These are phyloP conservation scores for Zaprionus taronus DNA, from an alignment of 1,140 invertebrate genomes.

Conservation along the genomic window DNA sequence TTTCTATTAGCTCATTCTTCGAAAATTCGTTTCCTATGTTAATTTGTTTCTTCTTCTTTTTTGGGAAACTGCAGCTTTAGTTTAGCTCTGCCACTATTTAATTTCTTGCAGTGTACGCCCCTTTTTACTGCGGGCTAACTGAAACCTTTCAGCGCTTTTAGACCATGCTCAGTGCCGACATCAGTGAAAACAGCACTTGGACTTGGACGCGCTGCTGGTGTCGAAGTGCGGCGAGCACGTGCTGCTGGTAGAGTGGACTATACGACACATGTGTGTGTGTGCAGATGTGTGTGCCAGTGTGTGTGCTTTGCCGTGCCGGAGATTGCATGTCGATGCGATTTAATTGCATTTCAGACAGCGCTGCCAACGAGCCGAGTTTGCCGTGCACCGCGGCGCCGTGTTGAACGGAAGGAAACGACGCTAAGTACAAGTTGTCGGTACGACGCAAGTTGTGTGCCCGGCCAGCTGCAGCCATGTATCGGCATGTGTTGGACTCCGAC, in stretches of 20 bases:
- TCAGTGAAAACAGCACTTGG: constrained; percentile 22
- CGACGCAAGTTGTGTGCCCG: not conserved
- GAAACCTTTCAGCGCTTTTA: constrained; percentile 71
- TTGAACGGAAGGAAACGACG: constrained; percentile 70
- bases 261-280: constrained; percentile 16
- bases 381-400: constrained; percentile 51
- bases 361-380: constrained; percentile 67
- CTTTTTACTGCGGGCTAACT: constrained; percentile 52
- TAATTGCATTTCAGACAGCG: constrained; percentile 79
- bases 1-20: not conserved
- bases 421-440: constrained; percentile 73
- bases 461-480: constrained; percentile 35
- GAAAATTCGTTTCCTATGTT: not conserved
- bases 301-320: constrained; percentile 62
- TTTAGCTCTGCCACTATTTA: not conserved
- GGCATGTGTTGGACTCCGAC: constrained; percentile 42
- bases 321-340: constrained; percentile 80
- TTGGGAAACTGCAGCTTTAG: not conserved
- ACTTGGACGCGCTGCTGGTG: not conserved
- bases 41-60: not conserved
- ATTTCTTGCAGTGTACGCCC: constrained; percentile 28
- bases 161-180: constrained; percentile 38
- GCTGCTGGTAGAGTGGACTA: not conserved
- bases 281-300: constrained; percentile 16
- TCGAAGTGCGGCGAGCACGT: not conserved